A percentile compares a stretch with the other conserved stretches of the same genome.
Evolutionary conservation across 92 coral and sea anemone species (phyloP).

Genomic region (Parazoanthus darwini): DNA sequence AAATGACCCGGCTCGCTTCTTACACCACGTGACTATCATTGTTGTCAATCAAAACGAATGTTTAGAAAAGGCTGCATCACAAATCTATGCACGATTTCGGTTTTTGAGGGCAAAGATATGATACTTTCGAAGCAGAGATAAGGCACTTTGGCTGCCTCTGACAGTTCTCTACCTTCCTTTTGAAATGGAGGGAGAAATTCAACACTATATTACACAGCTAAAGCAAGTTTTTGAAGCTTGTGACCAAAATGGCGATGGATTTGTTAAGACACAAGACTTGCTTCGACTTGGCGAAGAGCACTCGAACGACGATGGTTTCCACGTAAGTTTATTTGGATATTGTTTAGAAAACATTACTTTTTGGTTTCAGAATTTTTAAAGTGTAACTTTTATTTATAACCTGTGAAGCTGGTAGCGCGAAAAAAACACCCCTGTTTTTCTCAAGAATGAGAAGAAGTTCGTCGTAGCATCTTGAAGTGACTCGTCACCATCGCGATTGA

Average conservation of each 20-base stretch:
- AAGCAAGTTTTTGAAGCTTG: conserved; percentile 96
- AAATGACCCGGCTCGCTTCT: not conserved
- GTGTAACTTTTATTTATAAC: not conserved
- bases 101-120: conserved; percentile 47
- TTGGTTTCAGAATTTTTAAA: not conserved
- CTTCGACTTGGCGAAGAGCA: conserved; percentile 86
- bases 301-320: conserved; percentile 71
- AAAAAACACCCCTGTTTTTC: not conserved
- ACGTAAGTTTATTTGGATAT: conserved; percentile 55
- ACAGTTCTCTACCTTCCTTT: not conserved
- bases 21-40: conserved; percentile 70
- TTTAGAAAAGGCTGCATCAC: conserved; percentile 44
- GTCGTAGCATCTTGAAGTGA: not conserved
- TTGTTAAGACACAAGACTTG: conserved; percentile 95
- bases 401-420: not conserved
- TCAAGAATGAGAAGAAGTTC: not conserved
- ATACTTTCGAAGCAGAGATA: conserved; percentile 51
- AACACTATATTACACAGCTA: conserved; percentile 63
- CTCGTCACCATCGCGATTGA: conserved; percentile 40
- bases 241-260: conserved; percentile 99
- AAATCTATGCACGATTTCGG: conserved; percentile 37
- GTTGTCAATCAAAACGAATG: conserved; percentile 78
- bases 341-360: conserved; percentile 3
- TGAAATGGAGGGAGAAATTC: conserved; percentile 52
- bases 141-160: conserved; percentile 50